A percentile compares a stretch with the other conserved stretches of the same genome.
phyloP scores from a whole-genome alignment of 2,113 vertebrate genomes.

The Saimiri boliviensis region DNA sequence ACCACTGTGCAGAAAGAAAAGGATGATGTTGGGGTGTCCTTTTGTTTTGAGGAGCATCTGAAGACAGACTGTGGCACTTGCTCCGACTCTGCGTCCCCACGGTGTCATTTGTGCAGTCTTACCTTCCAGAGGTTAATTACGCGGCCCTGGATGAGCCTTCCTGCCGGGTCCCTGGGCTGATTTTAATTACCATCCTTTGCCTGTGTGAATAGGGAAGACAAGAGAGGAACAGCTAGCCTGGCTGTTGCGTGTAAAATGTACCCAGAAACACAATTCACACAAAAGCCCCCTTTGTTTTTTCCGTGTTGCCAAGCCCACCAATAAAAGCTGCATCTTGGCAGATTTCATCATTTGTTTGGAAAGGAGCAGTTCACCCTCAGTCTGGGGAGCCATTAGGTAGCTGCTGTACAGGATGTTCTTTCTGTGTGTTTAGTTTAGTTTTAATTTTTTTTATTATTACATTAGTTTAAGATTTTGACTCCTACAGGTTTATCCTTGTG shows the following conservation, averaged over 20 bases:
- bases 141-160: constrained; percentile 61
- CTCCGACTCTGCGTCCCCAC: constrained; percentile 54
- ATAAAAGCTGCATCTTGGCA: constrained; percentile 67
- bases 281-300: constrained; percentile 73
- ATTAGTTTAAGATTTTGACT: constrained; percentile 58
- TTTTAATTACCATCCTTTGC: constrained; percentile 81
- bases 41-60: constrained; percentile 51
- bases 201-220: constrained; percentile 61
- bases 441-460: not conserved
- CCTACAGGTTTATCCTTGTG: constrained; percentile 42
- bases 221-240: constrained; percentile 55
- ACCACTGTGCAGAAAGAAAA: constrained; percentile 56
- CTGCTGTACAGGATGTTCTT: constrained; percentile 46
- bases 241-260: constrained; percentile 55
- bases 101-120: constrained; percentile 58
- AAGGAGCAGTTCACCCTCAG: constrained; percentile 59
- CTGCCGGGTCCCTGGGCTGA: constrained; percentile 68
- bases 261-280: constrained; percentile 65
- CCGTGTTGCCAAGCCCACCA: constrained; percentile 69
- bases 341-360: constrained; percentile 76
- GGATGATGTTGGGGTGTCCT: not conserved
- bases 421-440: constrained; percentile 47
- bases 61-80: constrained; percentile 55
- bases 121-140: constrained; percentile 83
- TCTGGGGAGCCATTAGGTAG: constrained; percentile 66